Evolutionary conservation across 2,888 invertebrate genomes (phyloP).

Genomic region (Nomada fabriciana): DNA sequence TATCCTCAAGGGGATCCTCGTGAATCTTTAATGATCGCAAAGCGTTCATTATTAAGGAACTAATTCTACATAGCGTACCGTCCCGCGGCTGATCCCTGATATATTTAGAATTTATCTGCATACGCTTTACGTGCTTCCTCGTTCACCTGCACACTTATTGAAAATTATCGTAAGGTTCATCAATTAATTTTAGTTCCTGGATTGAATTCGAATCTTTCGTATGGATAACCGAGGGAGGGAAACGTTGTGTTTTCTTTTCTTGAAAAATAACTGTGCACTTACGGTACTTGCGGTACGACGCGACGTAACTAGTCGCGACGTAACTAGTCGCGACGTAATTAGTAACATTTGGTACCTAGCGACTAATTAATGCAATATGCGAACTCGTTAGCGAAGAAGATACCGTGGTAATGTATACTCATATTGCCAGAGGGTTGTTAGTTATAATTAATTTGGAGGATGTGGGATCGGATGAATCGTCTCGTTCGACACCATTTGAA

Average conservation of each 20-base stretch:
- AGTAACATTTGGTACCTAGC: neutral
- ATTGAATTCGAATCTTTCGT: too few species aligned
- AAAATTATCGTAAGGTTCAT: too few species aligned
- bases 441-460: neutral
- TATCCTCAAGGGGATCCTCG: constrained; percentile 42
- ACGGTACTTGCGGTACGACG: neutral
- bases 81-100: constrained; percentile 7
- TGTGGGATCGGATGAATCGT: neutral
- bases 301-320: neutral
- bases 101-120: constrained; percentile 35
- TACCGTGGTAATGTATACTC: neutral
- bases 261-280: neutral
- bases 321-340: too few species aligned
- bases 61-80: constrained; percentile 54
- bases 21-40: constrained; percentile 54
- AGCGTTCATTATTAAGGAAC: constrained; percentile 63
- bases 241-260: neutral
- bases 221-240: too few species aligned
- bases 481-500: neutral
- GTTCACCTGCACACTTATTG: neutral
- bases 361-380: neutral
- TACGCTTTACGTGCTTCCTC: neutral
- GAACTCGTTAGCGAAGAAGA: neutral
- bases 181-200: too few species aligned
- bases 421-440: neutral